A percentile compares a stretch with the other conserved stretches of the same genome.
phyloP scores from a whole-genome alignment of 2,888 invertebrate genomes.

The Netelia fuscicornis region DNA sequence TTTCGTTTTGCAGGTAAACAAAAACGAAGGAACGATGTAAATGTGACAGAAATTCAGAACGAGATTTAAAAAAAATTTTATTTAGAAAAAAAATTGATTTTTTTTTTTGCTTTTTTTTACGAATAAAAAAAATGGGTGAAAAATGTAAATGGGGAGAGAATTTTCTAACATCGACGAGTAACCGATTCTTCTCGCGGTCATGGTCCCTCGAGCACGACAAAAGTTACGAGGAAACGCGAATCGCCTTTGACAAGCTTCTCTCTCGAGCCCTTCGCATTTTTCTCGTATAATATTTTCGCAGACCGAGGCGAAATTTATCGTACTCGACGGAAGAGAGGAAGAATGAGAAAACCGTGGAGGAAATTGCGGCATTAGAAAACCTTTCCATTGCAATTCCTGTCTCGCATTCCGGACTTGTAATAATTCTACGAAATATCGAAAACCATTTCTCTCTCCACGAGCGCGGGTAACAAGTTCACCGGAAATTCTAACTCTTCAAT shows the following conservation, averaged over 20 bases:
- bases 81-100: not conserved
- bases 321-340: conserved; percentile 6
- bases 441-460: not conserved
- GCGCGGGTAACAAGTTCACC: not conserved
- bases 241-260: too few species aligned
- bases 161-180: not conserved
- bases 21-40: too few species aligned
- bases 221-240: conserved; percentile 39
- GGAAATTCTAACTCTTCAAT: not conserved
- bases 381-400: not conserved
- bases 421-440: not conserved
- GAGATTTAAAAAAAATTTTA: too few species aligned
- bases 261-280: too few species aligned
- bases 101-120: not conserved
- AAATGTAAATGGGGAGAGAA: not conserved
- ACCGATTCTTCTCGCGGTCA: conserved; percentile 50
- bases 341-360: not conserved
- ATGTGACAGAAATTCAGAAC: too few species aligned
- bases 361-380: conserved; percentile 21
- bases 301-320: not conserved
- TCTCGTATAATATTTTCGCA: conserved; percentile 9
- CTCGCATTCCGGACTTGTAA: not conserved
- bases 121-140: not conserved
- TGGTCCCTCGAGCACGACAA: conserved; percentile 42
- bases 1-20: too few species aligned